These are phyloP conservation scores for Enteromius afrohamiltoni DNA, from an alignment of 2,797 vertebrate genomes.

Conservation along the genomic window DNA sequence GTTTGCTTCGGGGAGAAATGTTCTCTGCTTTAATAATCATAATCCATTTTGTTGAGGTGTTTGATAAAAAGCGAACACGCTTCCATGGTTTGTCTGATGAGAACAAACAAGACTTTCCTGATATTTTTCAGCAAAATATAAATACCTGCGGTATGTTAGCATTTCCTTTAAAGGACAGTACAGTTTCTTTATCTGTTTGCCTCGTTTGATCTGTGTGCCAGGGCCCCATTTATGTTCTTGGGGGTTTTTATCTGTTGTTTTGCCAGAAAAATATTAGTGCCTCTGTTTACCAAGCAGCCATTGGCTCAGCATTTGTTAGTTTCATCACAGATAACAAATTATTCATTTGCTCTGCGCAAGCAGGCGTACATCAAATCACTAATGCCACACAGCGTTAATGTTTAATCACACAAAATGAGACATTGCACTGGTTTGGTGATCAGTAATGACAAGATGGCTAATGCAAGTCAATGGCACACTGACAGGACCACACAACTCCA, in stretches of 20 bases:
- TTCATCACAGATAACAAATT: conserved; percentile 55
- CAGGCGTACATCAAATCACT: conserved; percentile 31
- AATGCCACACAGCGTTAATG: conserved; percentile 48
- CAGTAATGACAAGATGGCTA: not conserved
- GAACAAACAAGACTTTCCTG: not conserved
- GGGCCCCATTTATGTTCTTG: conserved; percentile 26
- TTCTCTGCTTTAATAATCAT: too few relatives aligned
- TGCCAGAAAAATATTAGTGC: conserved; percentile 34
- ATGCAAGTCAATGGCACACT: not conserved
- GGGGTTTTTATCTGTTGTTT: conserved; percentile 39
- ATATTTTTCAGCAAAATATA: conserved; percentile 5
- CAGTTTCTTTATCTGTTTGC: conserved; percentile 32
- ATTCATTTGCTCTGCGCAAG: conserved; percentile 47
- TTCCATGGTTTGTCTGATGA: not conserved
- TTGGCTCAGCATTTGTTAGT: conserved; percentile 33
- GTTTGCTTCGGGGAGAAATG: conserved; percentile 11
- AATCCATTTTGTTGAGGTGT: not conserved
- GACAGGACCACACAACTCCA: conserved; percentile 24
- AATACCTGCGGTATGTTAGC: conserved; percentile 22
- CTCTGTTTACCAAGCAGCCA: conserved; percentile 27
- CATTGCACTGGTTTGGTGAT: conserved; percentile 17
- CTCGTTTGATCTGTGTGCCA: conserved; percentile 40
- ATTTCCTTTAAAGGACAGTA: conserved; percentile 30
- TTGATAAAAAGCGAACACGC: not conserved
- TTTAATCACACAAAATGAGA: conserved; percentile 44